Percentiles rank a stretch among this genome's conserved stretches.
Conservation (phyloP, 2,888 invertebrate genomes). For the Ophioninae sp. region DNA sequence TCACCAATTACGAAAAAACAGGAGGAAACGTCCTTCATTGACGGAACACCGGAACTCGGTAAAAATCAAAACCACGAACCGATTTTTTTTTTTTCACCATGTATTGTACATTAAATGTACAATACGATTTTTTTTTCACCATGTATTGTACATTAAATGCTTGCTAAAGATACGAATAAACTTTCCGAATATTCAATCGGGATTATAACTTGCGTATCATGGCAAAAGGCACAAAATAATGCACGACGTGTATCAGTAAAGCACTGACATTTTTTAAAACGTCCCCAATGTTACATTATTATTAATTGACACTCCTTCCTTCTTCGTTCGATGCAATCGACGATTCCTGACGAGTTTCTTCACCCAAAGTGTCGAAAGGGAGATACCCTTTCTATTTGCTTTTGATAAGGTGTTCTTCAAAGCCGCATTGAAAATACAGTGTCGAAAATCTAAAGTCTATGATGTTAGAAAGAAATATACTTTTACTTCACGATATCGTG, state of each 20-base stretch:
- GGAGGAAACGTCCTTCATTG: not conserved
- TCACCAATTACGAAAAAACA: conserved; percentile 20
- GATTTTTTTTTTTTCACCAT: not conserved
- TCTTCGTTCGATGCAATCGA: not conserved
- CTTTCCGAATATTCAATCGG: conserved; percentile 12
- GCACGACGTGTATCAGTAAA: not conserved
- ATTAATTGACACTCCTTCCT: not conserved
- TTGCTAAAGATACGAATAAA: not conserved
- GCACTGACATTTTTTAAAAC: not conserved
- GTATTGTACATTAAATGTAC: too few species aligned
- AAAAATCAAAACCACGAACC: conserved; percentile 9
- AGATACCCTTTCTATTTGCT: too few species aligned
- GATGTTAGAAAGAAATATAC: not conserved
- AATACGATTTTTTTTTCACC: not conserved
- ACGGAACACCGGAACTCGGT: conserved; percentile 42
- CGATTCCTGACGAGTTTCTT: not conserved
- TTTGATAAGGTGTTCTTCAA: too few species aligned
- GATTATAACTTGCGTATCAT: not conserved
- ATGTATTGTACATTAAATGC: not conserved
- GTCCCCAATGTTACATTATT: not conserved
- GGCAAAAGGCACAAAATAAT: not conserved
- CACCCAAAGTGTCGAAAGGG: too few species aligned
- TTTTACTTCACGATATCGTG: too few species aligned
- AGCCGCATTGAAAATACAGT: too few species aligned
- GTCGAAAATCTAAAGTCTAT: not conserved